A percentile compares a stretch with the other conserved stretches of the same genome.
Conservation (phyloP, 1,140 invertebrate species). For the Stegodyphus mimosarum region DNA sequence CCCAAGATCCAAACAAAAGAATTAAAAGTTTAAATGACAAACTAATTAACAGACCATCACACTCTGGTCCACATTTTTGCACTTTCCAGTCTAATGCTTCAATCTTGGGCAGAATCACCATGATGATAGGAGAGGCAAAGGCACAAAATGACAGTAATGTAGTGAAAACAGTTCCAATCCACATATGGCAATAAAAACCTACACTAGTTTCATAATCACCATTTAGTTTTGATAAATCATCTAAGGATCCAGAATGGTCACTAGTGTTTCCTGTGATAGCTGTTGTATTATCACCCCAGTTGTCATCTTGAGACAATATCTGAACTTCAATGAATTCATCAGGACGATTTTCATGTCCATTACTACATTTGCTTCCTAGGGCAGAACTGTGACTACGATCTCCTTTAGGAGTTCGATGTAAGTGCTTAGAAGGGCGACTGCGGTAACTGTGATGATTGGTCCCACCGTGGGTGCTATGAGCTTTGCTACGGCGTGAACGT, state of each 20-base stretch:
- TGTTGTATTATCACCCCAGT: conserved; percentile 98
- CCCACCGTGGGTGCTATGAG: conserved; percentile 54
- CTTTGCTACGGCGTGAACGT: conserved; percentile 55
- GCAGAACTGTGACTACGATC: conserved; percentile 65
- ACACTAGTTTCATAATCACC: conserved; percentile 65
- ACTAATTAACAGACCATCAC: conserved; percentile 89
- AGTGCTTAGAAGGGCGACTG: conserved; percentile 45
- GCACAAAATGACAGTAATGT: conserved; percentile 82
- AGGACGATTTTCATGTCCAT: conserved; percentile 64
- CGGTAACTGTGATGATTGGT: conserved; percentile 53
- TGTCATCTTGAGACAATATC: conserved; percentile 92
- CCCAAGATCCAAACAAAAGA: conserved; percentile 93
- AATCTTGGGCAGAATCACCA: conserved; percentile 92
- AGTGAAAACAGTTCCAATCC: conserved; percentile 81
- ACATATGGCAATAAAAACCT: conserved; percentile 80
- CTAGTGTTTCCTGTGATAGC: conserved; percentile 97
- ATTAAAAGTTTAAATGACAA: conserved; percentile 92
- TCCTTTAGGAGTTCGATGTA: conserved; percentile 61
- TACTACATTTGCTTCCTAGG: conserved; percentile 64
- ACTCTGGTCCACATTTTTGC: conserved; percentile 81
- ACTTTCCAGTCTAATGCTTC: conserved; percentile 70
- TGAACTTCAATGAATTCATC: conserved; percentile 90
- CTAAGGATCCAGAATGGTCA: conserved; percentile 91
- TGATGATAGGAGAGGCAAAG: conserved; percentile 91
- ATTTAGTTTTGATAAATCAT: conserved; percentile 76